A percentile compares a stretch with the other conserved stretches of the same genome.
phyloP scores from a whole-genome alignment of 2,888 invertebrate genomes.

The Hirtodrosophila cameraria region DNA sequence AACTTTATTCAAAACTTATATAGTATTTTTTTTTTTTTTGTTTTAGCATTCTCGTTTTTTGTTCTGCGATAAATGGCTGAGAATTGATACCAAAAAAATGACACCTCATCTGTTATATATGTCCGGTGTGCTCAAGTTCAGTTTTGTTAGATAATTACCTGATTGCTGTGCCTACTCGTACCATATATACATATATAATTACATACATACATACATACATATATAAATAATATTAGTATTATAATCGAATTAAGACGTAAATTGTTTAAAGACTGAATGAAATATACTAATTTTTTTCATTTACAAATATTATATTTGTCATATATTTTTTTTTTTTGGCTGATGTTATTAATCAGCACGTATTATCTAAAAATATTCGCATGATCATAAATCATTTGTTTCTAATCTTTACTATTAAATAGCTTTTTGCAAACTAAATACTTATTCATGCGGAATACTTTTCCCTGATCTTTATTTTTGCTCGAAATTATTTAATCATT shows the following conservation, averaged over 20 bases:
- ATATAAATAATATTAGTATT: background rate
- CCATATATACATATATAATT: background rate
- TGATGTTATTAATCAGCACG: background rate
- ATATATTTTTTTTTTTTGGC: background rate
- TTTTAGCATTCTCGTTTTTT: conserved; percentile 57
- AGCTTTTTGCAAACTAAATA: no score
- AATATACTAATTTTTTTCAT: conserved; percentile 5
- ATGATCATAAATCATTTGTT: background rate
- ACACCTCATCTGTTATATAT: conserved; percentile 41
- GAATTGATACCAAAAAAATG: conserved; percentile 59
- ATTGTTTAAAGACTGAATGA: conserved; percentile 20
- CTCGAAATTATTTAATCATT: no score
- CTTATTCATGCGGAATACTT: no score
- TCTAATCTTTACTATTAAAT: background rate
- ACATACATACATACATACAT: background rate
- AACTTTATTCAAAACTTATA: background rate
- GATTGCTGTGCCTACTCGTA: conserved; percentile 27
- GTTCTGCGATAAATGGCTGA: conserved; percentile 50
- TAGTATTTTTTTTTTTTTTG: background rate
- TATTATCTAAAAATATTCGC: background rate
- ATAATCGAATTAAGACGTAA: conserved; percentile 13
- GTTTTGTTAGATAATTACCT: conserved; percentile 49
- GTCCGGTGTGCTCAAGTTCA: conserved; percentile 74
- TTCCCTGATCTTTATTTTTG: no score
- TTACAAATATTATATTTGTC: background rate